Percentiles rank a stretch among this genome's conserved stretches.
Conservation (phyloP, 2,888 invertebrate genomes). For the Volucella inflata region DNA sequence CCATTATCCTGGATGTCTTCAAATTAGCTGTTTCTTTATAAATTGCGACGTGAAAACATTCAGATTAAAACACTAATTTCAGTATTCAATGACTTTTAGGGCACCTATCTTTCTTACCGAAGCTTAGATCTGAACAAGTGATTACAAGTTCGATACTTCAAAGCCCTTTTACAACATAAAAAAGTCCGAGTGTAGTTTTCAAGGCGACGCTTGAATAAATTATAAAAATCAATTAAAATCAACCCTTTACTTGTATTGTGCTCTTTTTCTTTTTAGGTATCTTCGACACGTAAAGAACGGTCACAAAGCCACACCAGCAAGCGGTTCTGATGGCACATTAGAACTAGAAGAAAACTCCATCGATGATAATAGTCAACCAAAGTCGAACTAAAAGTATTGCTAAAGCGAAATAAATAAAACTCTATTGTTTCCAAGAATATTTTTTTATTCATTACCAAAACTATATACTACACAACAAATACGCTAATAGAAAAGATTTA, state of each 20-base stretch:
- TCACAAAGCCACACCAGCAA: conserved; percentile 39
- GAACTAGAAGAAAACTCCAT: not conserved
- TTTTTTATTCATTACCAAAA: conserved; percentile 13
- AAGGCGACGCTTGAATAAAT: not conserved
- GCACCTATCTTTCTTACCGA: too few species aligned
- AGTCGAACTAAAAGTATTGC: not conserved
- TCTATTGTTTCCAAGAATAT: not conserved
- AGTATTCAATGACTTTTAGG: too few species aligned
- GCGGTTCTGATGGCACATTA: not conserved
- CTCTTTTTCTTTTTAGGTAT: conserved; percentile 62
- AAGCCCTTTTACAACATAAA: too few species aligned
- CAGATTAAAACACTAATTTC: too few species aligned
- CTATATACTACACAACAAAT: conserved; percentile 6
- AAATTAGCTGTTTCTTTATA: too few species aligned
- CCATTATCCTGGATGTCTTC: too few species aligned
- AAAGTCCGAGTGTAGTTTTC: too few species aligned
- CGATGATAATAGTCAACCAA: conserved; percentile 3
- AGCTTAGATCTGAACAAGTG: too few species aligned
- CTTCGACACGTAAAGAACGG: conserved; percentile 59
- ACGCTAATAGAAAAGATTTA: not conserved
- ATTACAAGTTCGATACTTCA: too few species aligned
- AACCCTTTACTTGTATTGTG: not conserved
- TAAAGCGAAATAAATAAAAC: conserved; percentile 14
- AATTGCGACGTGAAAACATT: too few species aligned
- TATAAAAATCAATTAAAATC: not conserved